A percentile compares a stretch with the other conserved stretches of the same genome.
Evolutionary conservation across 2,888 invertebrate species (phyloP).

Genomic region (Erebia epiphron): DNA sequence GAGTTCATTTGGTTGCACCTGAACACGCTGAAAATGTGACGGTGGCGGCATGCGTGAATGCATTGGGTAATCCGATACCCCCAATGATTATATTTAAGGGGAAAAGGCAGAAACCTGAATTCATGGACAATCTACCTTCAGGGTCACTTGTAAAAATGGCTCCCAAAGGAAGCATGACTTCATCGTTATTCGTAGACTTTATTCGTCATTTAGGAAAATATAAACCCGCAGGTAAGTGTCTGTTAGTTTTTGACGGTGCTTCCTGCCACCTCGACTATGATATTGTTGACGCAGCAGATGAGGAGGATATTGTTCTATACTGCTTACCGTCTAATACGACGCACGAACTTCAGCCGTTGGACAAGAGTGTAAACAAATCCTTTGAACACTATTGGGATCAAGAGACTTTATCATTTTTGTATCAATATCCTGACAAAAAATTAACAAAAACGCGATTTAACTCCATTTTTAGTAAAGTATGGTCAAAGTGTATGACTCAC

Average conservation of each 20-base stretch:
- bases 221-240: neutral
- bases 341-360: constrained; percentile 39
- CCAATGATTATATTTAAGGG: constrained; percentile 5
- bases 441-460: constrained; percentile 40
- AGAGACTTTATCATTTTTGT: constrained; percentile 5
- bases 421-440: constrained; percentile 28
- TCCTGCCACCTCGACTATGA: neutral
- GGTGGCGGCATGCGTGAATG: neutral
- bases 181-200: neutral
- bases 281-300: neutral
- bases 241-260: neutral
- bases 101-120: neutral
- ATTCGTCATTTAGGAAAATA: neutral
- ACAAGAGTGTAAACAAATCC: constrained; percentile 16
- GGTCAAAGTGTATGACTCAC: constrained; percentile 39
- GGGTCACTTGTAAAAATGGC: neutral
- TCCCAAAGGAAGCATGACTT: neutral
- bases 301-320: neutral
- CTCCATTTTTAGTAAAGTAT: constrained; percentile 37
- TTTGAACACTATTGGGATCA: constrained; percentile 21
- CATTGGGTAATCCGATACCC: neutral
- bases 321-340: constrained; percentile 23
- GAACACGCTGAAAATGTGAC: constrained; percentile 1
- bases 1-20: neutral
- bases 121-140: neutral